Conservation (phyloP, 1,140 invertebrate genomes). For the Nasonia vitripennis region DNA sequence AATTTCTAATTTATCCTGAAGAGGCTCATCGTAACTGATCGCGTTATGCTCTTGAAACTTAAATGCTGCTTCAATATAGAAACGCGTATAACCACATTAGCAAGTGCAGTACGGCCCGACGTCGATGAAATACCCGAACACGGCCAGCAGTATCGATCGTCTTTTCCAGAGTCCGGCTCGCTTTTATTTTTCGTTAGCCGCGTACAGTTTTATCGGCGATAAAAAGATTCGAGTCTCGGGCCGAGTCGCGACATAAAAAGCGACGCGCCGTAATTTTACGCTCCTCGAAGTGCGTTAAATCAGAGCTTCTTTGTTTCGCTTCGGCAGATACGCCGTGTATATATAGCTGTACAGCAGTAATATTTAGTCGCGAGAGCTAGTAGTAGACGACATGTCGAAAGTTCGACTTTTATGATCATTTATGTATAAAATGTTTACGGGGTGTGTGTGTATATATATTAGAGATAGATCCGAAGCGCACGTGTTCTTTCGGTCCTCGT, state of each 20-base stretch:
- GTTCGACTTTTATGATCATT: constrained; percentile 7
- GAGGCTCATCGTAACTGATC: too few species aligned
- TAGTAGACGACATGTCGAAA: background rate
- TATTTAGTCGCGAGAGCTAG: background rate
- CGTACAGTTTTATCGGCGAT: too few species aligned
- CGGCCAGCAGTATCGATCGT: background rate
- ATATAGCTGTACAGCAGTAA: background rate
- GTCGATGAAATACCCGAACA: too few species aligned
- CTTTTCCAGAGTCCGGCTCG: background rate
- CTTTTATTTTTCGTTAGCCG: background rate
- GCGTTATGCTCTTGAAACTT: too few species aligned
- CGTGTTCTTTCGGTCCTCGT: background rate
- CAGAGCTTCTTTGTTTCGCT: background rate
- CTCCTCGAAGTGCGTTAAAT: background rate
- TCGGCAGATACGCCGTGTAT: background rate
- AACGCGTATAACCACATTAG: too few species aligned
- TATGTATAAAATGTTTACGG: background rate
- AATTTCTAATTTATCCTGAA: too few species aligned
- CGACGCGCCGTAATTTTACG: background rate
- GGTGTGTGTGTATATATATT: background rate
- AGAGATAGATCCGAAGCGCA: background rate
- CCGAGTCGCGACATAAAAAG: background rate
- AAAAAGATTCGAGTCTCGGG: background rate
- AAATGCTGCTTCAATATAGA: too few species aligned
- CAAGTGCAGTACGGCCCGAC: too few species aligned